phyloP scores from a whole-genome alignment of 2,888 invertebrate genomes.

The Coelogynopora nodosa region DNA sequence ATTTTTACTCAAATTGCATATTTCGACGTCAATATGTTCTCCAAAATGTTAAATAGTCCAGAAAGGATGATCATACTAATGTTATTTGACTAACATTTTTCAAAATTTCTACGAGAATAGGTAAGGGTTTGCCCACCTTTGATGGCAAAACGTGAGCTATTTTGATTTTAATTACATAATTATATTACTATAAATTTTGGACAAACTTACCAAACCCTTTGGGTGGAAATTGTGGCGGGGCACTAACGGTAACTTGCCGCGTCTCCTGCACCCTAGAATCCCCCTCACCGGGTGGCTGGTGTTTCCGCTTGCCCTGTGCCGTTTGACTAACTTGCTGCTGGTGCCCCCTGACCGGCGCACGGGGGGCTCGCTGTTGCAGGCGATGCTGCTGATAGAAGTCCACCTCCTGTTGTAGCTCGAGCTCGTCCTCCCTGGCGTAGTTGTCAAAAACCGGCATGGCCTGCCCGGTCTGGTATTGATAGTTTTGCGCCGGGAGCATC shows the following conservation, averaged over 20 bases:
- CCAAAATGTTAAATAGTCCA: too few species aligned
- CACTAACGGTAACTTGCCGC: background rate
- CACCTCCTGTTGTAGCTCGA: background rate
- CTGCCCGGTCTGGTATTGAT: background rate
- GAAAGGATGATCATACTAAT: too few species aligned
- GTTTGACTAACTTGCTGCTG: background rate
- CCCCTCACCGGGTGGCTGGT: background rate
- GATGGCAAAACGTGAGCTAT: too few species aligned
- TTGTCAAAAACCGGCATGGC: background rate
- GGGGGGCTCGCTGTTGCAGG: too few species aligned
- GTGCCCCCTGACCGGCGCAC: background rate
- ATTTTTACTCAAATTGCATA: too few species aligned
- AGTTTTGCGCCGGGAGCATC: background rate
- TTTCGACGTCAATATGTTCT: too few species aligned
- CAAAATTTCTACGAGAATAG: too few species aligned
- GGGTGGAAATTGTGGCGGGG: background rate
- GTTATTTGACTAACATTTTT: too few species aligned
- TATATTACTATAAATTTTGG: too few species aligned
- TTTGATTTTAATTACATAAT: too few species aligned
- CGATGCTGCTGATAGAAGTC: background rate
- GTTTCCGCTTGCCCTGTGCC: background rate
- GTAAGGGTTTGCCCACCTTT: too few species aligned
- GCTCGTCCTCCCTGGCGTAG: background rate
- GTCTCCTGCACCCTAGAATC: background rate
- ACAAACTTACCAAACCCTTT: background rate